Percentiles rank a stretch among this genome's conserved stretches.
Evolutionary conservation across 2,888 invertebrate genomes (phyloP).

Genomic region (Siphonodentalium dalli): DNA sequence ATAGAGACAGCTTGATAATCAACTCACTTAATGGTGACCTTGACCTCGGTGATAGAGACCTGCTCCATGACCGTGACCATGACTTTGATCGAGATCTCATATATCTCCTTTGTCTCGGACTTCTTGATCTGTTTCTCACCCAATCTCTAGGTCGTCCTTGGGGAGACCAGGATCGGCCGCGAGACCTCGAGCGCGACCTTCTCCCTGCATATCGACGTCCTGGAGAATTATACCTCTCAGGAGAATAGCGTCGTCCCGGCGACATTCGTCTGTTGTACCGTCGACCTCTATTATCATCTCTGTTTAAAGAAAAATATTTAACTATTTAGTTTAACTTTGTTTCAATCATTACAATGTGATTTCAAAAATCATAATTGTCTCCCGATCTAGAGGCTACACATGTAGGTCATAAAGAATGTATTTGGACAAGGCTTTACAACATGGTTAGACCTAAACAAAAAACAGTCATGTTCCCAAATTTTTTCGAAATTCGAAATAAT

Average conservation of each 20-base stretch:
- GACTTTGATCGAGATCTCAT: slow-evolving; percentile 34
- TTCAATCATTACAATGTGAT: no score
- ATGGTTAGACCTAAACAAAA: no score
- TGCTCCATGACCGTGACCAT: slow-evolving; percentile 36
- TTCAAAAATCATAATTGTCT: slow-evolving; percentile 25
- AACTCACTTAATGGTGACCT: no score
- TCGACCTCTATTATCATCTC: slow-evolving; percentile 35
- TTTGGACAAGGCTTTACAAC: no score
- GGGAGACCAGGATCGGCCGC: slow-evolving; percentile 35
- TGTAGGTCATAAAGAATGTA: no score
- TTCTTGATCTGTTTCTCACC: slow-evolving; percentile 61
- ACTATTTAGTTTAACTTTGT: no score
- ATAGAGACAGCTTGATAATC: no score
- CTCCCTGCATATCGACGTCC: slow-evolving; percentile 23
- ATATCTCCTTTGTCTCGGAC: slow-evolving; percentile 58
- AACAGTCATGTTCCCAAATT: no score
- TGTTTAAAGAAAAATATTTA: slow-evolving; percentile 9
- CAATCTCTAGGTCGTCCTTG: no score
- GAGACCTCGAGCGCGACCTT: slow-evolving; percentile 40
- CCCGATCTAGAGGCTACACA: slow-evolving; percentile 60
- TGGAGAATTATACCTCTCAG: slow-evolving; percentile 28
- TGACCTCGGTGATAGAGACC: slow-evolving; percentile 32
- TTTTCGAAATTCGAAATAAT: no score
- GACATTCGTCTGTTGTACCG: slow-evolving; percentile 34
- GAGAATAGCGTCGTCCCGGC: slow-evolving; percentile 30